Percentiles rank a stretch among this genome's conserved stretches.
Evolutionary conservation across 2,113 vertebrate species (phyloP).

Genomic region (Progne subis): DNA sequence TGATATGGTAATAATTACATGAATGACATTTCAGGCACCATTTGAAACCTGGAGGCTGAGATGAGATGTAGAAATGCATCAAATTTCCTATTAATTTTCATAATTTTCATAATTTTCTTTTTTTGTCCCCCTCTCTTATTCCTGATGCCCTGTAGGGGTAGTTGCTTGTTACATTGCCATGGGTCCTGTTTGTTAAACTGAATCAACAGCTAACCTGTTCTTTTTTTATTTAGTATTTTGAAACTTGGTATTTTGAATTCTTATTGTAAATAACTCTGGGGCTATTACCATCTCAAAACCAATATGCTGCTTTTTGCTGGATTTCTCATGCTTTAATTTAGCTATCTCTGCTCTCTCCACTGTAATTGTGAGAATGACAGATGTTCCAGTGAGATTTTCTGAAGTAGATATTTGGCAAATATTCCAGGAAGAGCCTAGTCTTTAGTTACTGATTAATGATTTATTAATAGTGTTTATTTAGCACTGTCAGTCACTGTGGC

Average conservation of each 20-base stretch:
- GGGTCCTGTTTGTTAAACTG: not conserved
- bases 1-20: constrained; percentile 69
- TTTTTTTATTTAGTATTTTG: not conserved
- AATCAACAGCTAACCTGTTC: not conserved
- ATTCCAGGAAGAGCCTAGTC: constrained; percentile 3
- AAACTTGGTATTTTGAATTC: not conserved
- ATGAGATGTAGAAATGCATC: constrained; percentile 14
- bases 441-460: constrained; percentile 79
- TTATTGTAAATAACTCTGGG: constrained; percentile 11
- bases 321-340: constrained; percentile 23
- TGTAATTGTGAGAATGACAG: constrained; percentile 53
- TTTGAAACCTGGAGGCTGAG: constrained; percentile 52
- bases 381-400: constrained; percentile 62
- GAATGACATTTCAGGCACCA: constrained; percentile 68
- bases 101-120: not conserved
- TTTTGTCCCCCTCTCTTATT: not conserved
- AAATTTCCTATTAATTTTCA: constrained; percentile 17
- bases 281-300: constrained; percentile 4
- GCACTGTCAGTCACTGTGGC: constrained; percentile 71
- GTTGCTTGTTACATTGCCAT: constrained; percentile 29
- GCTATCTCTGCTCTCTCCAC: not conserved
- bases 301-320: not conserved
- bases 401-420: constrained; percentile 24
- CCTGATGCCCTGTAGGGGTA: not conserved
- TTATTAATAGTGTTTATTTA: constrained; percentile 82